Conservation (phyloP, 2,113 vertebrate species). For the Ahaetulla prasina region DNA sequence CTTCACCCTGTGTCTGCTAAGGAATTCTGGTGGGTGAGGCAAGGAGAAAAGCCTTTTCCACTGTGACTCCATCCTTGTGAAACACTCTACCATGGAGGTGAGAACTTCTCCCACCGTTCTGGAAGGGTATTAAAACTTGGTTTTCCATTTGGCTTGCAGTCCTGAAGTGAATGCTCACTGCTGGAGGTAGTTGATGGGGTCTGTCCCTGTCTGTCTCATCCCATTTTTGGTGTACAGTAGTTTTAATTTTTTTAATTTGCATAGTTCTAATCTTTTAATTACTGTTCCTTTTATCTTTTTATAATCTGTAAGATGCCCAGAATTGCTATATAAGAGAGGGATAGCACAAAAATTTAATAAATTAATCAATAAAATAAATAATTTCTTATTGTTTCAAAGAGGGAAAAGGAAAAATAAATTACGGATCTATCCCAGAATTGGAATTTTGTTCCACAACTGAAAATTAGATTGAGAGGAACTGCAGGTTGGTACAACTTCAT, state of each 20-base stretch:
- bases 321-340: not conserved
- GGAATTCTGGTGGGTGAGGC: not conserved
- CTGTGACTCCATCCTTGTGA: not conserved
- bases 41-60: not conserved
- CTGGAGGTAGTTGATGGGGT: not conserved
- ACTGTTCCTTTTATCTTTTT: not conserved
- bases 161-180: not conserved
- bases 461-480: not conserved
- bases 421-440: not conserved
- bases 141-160: not conserved
- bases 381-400: not conserved
- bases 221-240: not conserved
- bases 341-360: not conserved
- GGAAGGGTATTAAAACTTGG: not conserved
- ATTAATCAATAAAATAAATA: not conserved
- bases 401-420: not conserved
- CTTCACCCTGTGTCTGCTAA: not conserved
- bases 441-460: not conserved
- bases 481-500: not conserved
- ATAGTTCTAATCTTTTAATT: not conserved
- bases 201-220: not conserved
- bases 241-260: not conserved
- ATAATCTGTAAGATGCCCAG: not conserved
- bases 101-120: not conserved
- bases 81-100: not conserved